These are phyloP conservation scores for Aplodontia rufa DNA, from an alignment of 2,113 vertebrate genomes.

Conservation along the genomic window DNA sequence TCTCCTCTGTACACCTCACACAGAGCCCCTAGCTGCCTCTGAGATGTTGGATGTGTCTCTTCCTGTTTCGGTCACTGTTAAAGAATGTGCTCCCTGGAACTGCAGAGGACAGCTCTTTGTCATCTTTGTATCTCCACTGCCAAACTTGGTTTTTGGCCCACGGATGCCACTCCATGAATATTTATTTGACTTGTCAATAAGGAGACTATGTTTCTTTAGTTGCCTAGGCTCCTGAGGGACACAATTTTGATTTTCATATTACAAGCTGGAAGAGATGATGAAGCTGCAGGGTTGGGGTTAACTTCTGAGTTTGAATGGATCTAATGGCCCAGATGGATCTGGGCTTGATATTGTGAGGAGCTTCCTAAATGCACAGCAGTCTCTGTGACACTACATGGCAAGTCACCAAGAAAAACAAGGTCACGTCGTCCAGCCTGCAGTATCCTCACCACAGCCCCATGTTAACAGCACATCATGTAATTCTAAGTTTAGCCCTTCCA, in stretches of 20 bases:
- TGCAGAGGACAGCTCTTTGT: not conserved
- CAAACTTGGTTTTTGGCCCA: not conserved
- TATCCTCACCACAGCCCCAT: not conserved
- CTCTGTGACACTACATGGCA: not conserved
- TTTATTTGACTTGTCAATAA: not conserved
- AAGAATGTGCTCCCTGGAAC: not conserved
- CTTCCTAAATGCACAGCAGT: not conserved
- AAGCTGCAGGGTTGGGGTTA: not conserved
- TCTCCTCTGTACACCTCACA: too few relatives aligned
- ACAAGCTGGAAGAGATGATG: not conserved
- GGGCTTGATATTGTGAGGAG: not conserved
- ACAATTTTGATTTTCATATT: not conserved
- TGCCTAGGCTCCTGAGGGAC: not conserved
- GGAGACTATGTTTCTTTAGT: not conserved
- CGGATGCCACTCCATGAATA: not conserved
- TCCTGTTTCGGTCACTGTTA: too few relatives aligned
- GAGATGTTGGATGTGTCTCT: not conserved
- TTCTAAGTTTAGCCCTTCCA: not conserved
- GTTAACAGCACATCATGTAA: not conserved
- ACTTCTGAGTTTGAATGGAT: not conserved
- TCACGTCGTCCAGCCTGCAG: not conserved
- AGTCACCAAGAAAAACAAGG: not conserved
- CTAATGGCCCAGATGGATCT: not conserved
- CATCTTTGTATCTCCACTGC: not conserved
- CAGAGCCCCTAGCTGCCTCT: rapidly evolving